Evolutionary conservation across 2,888 invertebrate genomes (phyloP), one percentile per base, ranked within the genome.

Genomic region (Drosophila silvestris): DNA sequence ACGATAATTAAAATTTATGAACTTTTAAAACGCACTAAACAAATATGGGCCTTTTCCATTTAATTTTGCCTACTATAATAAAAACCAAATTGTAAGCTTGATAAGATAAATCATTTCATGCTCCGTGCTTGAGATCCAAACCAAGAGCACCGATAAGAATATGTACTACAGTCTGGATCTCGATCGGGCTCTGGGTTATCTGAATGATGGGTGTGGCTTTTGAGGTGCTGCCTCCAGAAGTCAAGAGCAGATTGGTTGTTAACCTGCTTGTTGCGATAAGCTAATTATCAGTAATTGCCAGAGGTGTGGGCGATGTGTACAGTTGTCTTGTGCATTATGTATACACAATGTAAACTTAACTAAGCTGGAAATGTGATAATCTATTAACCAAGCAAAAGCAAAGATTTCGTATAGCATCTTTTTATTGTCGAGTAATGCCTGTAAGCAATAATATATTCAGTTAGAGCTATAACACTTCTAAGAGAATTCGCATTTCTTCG

Each of bases 31-130:
- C 41, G 44, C 51, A 64, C 53, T 35, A 60, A 66, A 75, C 57
- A 74, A 66, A 56, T 28, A 59, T 51, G 44, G 33, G 33, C 32
- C 39, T 16, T 5, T 54, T 14, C 44, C 51, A 73, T 35, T 68
- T 35, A 64, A 51, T 62, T 62, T 39, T 26, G 35, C 26, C 30
- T 26, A 16, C 47, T 26, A 63, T 54, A 68, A 78, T 60, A 33
- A 73, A 65, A 70, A 64, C 68, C 65, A 83, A 64, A 62, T 68
- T 60, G 66, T 75, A 53, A 63, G 59, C 67, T 65, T 62, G 84
- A 84, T 84, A 76, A 84, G 89, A 85, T 82, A 80, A 85, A 76
- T 78, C 80, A 47, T 70, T 73, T 72, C 69, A 64, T 59, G 16
- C 59, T 58, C 51, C 22, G 30, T n/a, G 28, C 26, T 54, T 60